Evolutionary conservation across 2,797 vertebrate species (phyloP).

Genomic region (Phataginus tetradactyla): DNA sequence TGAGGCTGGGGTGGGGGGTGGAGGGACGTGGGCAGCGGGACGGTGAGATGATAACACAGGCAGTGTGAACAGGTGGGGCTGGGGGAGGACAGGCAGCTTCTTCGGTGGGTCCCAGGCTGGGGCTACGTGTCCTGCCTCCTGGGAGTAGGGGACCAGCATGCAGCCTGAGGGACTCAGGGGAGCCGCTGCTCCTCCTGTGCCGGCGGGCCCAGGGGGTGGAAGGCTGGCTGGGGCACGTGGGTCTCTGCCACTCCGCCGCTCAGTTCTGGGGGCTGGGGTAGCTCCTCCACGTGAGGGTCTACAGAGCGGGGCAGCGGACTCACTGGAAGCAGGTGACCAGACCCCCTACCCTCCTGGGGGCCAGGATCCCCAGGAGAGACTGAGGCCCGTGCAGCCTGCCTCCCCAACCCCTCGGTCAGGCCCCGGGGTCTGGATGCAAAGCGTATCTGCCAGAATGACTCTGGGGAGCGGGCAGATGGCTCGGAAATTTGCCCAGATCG

Average conservation of each 20-base stretch:
- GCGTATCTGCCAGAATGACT: not conserved
- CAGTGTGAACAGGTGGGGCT: not conserved
- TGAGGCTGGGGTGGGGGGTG: accelerated
- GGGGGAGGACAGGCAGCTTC: not conserved
- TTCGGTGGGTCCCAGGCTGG: too few relatives aligned
- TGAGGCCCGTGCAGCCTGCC: accelerated
- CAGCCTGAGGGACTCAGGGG: not conserved
- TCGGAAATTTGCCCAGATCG: not conserved
- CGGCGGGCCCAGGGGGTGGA: accelerated
- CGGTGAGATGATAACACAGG: accelerated
- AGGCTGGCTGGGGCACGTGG: not conserved
- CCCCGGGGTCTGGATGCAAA: not conserved
- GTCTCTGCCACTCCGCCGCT: not conserved
- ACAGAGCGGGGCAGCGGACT: not conserved
- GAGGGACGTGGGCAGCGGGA: not conserved
- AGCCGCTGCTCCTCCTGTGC: not conserved
- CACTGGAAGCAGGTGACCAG: not conserved
- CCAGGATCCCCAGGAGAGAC: not conserved
- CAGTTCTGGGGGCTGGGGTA: too few relatives aligned
- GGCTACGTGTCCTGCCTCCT: not conserved
- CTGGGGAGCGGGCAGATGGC: not conserved
- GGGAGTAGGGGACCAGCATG: too few relatives aligned
- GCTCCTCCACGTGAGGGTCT: not conserved
- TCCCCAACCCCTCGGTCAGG: accelerated
- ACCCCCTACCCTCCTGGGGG: accelerated